A percentile compares a stretch with the other conserved stretches of the same genome.
Evolutionary conservation across 2,888 invertebrate species (phyloP).

Genomic region (Meiosimyza platycephala): DNA sequence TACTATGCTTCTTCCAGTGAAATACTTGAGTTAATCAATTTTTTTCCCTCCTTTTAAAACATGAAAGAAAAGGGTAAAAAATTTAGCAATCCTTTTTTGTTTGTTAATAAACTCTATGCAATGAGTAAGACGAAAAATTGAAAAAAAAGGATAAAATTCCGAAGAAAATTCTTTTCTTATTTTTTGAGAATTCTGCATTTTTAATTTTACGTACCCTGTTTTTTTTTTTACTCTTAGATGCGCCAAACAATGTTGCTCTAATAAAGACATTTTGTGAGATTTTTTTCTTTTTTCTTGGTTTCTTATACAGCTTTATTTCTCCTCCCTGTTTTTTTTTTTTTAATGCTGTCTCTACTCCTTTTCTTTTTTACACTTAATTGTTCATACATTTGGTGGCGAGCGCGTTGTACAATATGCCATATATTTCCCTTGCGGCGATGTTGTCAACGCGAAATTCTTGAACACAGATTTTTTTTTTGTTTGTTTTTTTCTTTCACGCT

Average conservation of each 20-base stretch:
- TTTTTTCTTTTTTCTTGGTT: neutral
- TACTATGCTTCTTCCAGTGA: conserved; percentile 6
- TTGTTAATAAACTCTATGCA: neutral
- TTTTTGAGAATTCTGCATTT: neutral
- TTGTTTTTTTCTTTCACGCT: conserved; percentile 3
- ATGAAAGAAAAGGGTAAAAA: neutral
- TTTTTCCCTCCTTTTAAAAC: neutral
- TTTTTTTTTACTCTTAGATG: neutral
- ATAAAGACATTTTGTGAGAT: conserved; percentile 20
- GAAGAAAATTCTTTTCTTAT: neutral
- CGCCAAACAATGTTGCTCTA: conserved; percentile 25
- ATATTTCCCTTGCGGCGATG: no score
- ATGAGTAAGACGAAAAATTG: neutral
- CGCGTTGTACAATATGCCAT: no score
- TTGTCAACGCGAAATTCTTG: no score
- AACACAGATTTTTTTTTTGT: no score
- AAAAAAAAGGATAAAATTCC: conserved; percentile 1
- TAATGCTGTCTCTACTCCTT: no score
- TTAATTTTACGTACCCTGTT: neutral
- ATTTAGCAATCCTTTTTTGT: neutral
- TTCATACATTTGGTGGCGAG: no score
- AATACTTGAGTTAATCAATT: conserved; percentile 25
- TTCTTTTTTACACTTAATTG: no score
- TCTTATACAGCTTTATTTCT: neutral
- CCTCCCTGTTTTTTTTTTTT: neutral